Percentiles rank a stretch among this genome's conserved stretches.
phyloP scores from a whole-genome alignment of 1,140 invertebrate genomes.

The Lepidurus packardi region DNA sequence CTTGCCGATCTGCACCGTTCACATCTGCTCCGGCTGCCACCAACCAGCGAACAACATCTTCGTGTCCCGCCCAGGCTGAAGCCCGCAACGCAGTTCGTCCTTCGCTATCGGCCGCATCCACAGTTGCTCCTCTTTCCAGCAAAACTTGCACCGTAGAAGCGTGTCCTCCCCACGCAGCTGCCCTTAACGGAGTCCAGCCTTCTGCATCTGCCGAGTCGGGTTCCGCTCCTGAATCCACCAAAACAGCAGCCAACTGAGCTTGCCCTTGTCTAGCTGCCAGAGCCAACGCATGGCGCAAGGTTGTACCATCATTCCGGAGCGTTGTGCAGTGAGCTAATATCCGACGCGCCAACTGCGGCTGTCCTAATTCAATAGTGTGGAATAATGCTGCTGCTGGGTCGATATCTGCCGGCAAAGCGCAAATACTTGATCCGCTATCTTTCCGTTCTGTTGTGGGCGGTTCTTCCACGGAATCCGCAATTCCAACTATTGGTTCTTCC shows the following conservation, averaged over 20 bases:
- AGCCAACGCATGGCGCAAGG: slow-evolving; percentile 27
- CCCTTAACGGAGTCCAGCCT: slow-evolving; percentile 50
- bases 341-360: slow-evolving; percentile 2
- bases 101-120: slow-evolving; percentile 77
- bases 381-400: slow-evolving; percentile 31
- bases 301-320: not conserved
- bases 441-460: not conserved
- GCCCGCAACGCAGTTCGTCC: slow-evolving; percentile 80
- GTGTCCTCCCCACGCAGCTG: slow-evolving; percentile 72
- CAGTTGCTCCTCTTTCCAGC: slow-evolving; percentile 63
- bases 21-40: slow-evolving; percentile 72
- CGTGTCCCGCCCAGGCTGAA: slow-evolving; percentile 88
- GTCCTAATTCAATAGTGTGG: slow-evolving; percentile 27
- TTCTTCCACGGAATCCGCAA: not conserved
- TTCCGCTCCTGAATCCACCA: slow-evolving; percentile 60
- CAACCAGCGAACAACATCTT: slow-evolving; percentile 72
- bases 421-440: slow-evolving; percentile 38
- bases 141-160: slow-evolving; percentile 70
- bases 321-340: slow-evolving; percentile 14
- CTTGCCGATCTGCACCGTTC: slow-evolving; percentile 76
- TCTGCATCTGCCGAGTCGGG: slow-evolving; percentile 49
- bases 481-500: not conserved
- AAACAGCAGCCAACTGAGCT: slow-evolving; percentile 41
- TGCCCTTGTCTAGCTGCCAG: slow-evolving; percentile 33
- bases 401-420: slow-evolving; percentile 50